Evolutionary conservation across 2,113 vertebrate species (phyloP).

Genomic region (Notarius quadriscutis): DNA sequence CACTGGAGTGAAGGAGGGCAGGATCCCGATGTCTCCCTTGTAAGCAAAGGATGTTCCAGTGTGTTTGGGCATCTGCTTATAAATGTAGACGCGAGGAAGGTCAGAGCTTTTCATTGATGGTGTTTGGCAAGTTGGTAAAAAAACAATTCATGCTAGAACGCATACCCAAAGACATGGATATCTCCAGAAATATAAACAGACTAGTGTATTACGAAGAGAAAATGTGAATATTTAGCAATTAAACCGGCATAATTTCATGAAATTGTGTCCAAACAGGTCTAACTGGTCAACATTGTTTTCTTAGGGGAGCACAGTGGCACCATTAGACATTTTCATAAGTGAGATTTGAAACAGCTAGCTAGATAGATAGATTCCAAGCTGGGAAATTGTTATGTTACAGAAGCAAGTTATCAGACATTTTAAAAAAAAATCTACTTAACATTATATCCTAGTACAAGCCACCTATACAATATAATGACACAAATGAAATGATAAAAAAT

Average conservation of each 20-base stretch:
- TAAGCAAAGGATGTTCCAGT: constrained; percentile 4
- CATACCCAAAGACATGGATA: background rate
- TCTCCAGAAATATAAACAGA: background rate
- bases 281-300: background rate
- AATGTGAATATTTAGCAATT: background rate
- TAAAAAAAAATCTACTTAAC: too few relatives aligned
- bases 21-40: background rate
- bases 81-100: background rate
- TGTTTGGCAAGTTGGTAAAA: background rate
- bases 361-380: too few relatives aligned
- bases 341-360: too few relatives aligned
- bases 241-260: background rate
- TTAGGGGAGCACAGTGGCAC: constrained; percentile 1
- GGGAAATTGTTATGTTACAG: too few relatives aligned
- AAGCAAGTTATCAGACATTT: too few relatives aligned
- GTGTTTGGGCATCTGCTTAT: constrained; percentile 23
- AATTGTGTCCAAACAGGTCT: background rate
- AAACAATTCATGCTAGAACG: background rate
- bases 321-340: constrained; percentile 16
- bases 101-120: background rate
- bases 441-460: too few relatives aligned
- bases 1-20: background rate
- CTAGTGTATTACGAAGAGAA: background rate
- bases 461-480: too few relatives aligned
- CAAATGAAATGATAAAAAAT: too few relatives aligned